A percentile compares a stretch with the other conserved stretches of the same genome.
Conservation (phyloP, 1,140 invertebrate species). For the Protaetia brevitarsis region DNA sequence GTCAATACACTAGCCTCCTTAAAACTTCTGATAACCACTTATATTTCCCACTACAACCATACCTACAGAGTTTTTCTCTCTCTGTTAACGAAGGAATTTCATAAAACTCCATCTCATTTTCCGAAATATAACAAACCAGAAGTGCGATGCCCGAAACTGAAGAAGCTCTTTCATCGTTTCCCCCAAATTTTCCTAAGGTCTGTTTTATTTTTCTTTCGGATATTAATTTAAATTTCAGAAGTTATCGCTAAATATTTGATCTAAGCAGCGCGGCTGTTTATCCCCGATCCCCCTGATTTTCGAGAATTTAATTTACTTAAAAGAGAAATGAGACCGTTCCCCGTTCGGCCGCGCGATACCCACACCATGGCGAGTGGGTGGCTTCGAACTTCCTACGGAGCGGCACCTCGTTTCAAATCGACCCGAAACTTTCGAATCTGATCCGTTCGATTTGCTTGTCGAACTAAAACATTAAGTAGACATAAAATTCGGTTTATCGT, state of each 20-base stretch:
- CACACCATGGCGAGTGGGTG: background rate
- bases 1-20: too few species aligned
- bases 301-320: constrained; percentile 5
- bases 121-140: background rate
- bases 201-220: constrained; percentile 1
- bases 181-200: background rate
- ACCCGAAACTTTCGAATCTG: background rate
- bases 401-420: background rate
- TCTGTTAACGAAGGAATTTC: background rate
- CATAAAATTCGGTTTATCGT: constrained; percentile 10
- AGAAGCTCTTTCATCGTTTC: background rate
- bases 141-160: background rate
- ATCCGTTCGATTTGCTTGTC: constrained; percentile 4
- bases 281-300: background rate
- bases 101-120: background rate
- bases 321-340: background rate
- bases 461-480: constrained; percentile 16
- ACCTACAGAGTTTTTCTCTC: too few species aligned
- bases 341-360: background rate
- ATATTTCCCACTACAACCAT: background rate
- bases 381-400: background rate
- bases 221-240: constrained; percentile 4
- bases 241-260: constrained; percentile 4
- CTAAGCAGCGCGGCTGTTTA: background rate
- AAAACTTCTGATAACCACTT: background rate